Evolutionary conservation across 2,797 vertebrate species (phyloP).

Genomic region (Odontamblyopus rebecca): DNA sequence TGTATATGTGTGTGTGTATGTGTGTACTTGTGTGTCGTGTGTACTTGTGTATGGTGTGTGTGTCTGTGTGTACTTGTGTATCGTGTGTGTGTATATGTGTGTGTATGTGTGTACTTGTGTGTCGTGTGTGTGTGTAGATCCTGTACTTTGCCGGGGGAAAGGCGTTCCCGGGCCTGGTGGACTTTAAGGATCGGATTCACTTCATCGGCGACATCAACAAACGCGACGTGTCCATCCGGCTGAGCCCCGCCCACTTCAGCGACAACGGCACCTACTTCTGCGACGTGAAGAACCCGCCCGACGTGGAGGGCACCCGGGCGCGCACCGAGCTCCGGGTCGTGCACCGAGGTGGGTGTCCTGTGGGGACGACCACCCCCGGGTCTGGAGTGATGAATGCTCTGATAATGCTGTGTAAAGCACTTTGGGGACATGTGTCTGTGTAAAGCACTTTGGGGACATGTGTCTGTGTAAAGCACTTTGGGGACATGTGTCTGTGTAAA

Average conservation of each 20-base stretch:
- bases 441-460: too few species aligned
- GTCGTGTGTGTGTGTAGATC: slow-evolving; percentile 74
- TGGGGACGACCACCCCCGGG: too few species aligned
- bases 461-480: too few species aligned
- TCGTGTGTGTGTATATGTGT: too few species aligned
- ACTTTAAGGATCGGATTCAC: slow-evolving; percentile 84
- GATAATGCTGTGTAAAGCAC: too few species aligned
- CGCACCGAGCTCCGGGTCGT: slow-evolving; percentile 86
- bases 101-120: slow-evolving; percentile 50
- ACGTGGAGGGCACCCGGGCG: slow-evolving; percentile 80
- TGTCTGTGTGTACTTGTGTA: too few species aligned
- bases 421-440: too few species aligned
- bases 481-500: too few species aligned
- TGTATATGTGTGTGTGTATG: background rate
- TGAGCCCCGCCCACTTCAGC: slow-evolving; percentile 84
- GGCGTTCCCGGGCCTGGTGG: slow-evolving; percentile 58
- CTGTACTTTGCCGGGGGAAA: slow-evolving; percentile 82
- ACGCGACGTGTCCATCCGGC: slow-evolving; percentile 88
- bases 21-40: too few species aligned
- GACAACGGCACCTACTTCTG: slow-evolving; percentile 94
- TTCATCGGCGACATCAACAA: slow-evolving; percentile 93
- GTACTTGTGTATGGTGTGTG: too few species aligned
- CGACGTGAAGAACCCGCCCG: slow-evolving; percentile 90
- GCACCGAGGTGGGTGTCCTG: slow-evolving; percentile 79
- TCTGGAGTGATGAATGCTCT: too few species aligned